A percentile compares a stretch with the other conserved stretches of the same genome.
These are phyloP conservation scores for Chlorodrepanis virens DNA, from an alignment of 2,113 vertebrate genomes.

Conservation along the genomic window DNA sequence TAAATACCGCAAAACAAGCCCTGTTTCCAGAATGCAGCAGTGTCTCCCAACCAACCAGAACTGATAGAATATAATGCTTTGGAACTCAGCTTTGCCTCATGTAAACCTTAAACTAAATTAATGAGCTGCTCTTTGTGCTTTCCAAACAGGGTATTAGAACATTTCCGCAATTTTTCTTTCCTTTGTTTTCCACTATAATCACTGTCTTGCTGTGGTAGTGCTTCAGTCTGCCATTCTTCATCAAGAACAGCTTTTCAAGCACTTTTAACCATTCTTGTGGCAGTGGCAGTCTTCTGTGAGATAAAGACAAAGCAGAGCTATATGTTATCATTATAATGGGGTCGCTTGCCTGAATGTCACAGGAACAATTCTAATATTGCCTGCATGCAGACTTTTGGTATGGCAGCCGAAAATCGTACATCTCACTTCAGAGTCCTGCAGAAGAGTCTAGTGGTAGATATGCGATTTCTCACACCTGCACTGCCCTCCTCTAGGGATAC, in stretches of 20 bases:
- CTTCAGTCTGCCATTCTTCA: constrained; percentile 15
- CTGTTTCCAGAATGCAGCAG: neutral
- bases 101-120: constrained; percentile 18
- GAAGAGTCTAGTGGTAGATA: neutral
- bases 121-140: neutral
- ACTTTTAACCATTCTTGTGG: neutral
- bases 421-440: neutral
- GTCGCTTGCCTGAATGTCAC: neutral
- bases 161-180: constrained; percentile 4
- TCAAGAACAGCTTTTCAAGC: neutral
- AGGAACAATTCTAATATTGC: neutral
- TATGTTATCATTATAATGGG: neutral
- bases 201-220: neutral
- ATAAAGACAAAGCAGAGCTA: neutral
- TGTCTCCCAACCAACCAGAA: neutral
- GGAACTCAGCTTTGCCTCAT: neutral
- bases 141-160: neutral
- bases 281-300: neutral
- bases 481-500: neutral
- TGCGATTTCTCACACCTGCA: neutral
- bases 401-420: neutral
- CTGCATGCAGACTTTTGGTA: neutral
- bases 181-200: neutral
- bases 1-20: neutral
- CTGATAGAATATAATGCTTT: neutral